These are phyloP conservation scores for Zaprionus nigranus DNA, from an alignment of 1,140 invertebrate species.

Conservation along the genomic window DNA sequence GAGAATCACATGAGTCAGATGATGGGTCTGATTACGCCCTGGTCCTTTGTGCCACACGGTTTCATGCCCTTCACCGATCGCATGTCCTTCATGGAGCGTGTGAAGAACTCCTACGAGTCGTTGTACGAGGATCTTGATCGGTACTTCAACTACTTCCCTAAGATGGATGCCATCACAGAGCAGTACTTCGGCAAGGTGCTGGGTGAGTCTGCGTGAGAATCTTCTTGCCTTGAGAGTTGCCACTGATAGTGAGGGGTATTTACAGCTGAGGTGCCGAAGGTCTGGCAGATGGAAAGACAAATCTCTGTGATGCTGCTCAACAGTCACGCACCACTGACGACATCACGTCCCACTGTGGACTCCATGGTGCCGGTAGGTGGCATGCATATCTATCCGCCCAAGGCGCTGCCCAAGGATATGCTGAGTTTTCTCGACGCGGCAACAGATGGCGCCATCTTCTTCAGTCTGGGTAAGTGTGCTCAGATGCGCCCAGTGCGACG, in stretches of 20 bases:
- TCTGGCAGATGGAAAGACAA: slow-evolving; percentile 85
- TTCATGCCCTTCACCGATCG: slow-evolving; percentile 71
- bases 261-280: slow-evolving; percentile 83
- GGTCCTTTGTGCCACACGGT: slow-evolving; percentile 81
- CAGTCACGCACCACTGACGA: slow-evolving; percentile 77
- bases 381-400: slow-evolving; percentile 81
- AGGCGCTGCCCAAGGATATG: slow-evolving; percentile 80
- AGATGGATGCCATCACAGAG: slow-evolving; percentile 78
- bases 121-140: slow-evolving; percentile 66
- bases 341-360: slow-evolving; percentile 66
- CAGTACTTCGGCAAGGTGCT: slow-evolving; percentile 76
- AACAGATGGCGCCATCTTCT: slow-evolving; percentile 86
- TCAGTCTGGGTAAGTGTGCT: slow-evolving; percentile 85
- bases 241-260: slow-evolving; percentile 16
- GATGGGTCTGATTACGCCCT: slow-evolving; percentile 77
- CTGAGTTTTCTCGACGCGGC: slow-evolving; percentile 84
- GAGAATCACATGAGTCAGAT: slow-evolving; percentile 80
- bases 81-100: slow-evolving; percentile 84
- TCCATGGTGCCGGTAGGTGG: slow-evolving; percentile 80
- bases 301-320: slow-evolving; percentile 84
- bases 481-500: neutral
- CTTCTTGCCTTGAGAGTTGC: neutral
- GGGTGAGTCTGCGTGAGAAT: slow-evolving; percentile 45
- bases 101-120: slow-evolving; percentile 63
- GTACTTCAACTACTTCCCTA: slow-evolving; percentile 65